A percentile compares a stretch with the other conserved stretches of the same genome.
phyloP scores from a whole-genome alignment of 30 jellyfish, hydroid and myxozoan species.

The Aurelia coerulea region DNA sequence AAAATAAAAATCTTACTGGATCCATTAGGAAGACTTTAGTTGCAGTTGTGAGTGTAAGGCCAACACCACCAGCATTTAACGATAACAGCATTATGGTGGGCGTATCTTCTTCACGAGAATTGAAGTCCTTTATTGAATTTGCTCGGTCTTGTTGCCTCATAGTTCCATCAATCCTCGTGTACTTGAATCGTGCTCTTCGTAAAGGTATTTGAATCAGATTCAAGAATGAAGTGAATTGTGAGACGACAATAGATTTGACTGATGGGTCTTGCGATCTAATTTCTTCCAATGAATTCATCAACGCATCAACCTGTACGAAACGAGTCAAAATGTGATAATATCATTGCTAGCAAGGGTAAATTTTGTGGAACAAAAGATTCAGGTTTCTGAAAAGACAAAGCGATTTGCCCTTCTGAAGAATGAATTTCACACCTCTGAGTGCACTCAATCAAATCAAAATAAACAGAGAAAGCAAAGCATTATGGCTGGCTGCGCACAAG shows the following conservation, averaged over 20 bases:
- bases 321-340: not conserved
- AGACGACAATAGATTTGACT: constrained; percentile 60
- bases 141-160: constrained; percentile 64
- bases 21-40: constrained; percentile 68
- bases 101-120: constrained; percentile 30
- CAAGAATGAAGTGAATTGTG: constrained; percentile 77
- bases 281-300: constrained; percentile 64
- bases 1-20: constrained; percentile 55
- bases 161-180: constrained; percentile 70
- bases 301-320: constrained; percentile 52
- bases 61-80: constrained; percentile 82
- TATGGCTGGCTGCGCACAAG: too few relatives aligned
- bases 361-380: too few relatives aligned
- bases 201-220: constrained; percentile 65
- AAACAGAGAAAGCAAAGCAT: too few relatives aligned
- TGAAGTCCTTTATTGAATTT: constrained; percentile 51
- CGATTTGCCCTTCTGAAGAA: too few relatives aligned
- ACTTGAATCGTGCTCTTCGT: constrained; percentile 53
- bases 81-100: constrained; percentile 79
- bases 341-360: too few relatives aligned
- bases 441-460: too few relatives aligned
- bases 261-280: constrained; percentile 55
- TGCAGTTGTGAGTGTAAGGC: constrained; percentile 70
- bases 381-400: too few relatives aligned
- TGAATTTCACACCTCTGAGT: too few relatives aligned